Base-by-base conservation (phyloP, 2,888 invertebrate species). In the Dendrolimus houi region DNA sequence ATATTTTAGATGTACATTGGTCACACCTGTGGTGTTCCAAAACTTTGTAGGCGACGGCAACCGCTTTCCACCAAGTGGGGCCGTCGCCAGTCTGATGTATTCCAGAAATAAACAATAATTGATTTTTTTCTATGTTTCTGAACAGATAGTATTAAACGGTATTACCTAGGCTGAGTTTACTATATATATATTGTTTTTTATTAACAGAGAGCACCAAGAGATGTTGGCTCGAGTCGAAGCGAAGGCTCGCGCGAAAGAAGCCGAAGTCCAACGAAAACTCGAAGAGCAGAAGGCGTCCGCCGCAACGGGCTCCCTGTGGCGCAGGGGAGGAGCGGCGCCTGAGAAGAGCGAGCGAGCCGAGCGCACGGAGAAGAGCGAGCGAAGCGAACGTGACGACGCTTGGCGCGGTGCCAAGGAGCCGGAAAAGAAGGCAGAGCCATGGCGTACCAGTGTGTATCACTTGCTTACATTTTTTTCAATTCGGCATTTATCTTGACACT, bases 231-330 rank as follows among this genome's bases (percentile, higher is more conserved):
- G 93, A 55, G 88, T 91, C 0, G 93, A 93, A 7, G 94, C 94
- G 13, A 93, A 93, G 65, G 92, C 92, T 1, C 91, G 94, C 53
- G 94, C 93, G 13, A 93, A 93, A 67, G 95, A 96, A 60, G 95
- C 94, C 8, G 95, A 95, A 64, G 92, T 94, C 0, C 93, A 94
- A 55, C 92, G 93, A 6, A 93, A 93, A 67, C 79, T 94, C 12
- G 87, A 90, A 54, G 83, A 83, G 53, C 81, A 89, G 70, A 81
- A 78, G 62, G 60, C 47, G 12, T 9, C 47, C 3, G 47, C 77
- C 0, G 62, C 76, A 9, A 62, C 69, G 1, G 63, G 67, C n/a
- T 74, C 77, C 54, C 79, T 75, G 62, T 83, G 84, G 76, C 72
- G 82, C 1, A 79, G 81, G 54, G 83, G 70, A 3, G 83, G 70